Base-by-base conservation (phyloP, 2,888 invertebrate genomes). In the Bombyx huttoni region DNA sequence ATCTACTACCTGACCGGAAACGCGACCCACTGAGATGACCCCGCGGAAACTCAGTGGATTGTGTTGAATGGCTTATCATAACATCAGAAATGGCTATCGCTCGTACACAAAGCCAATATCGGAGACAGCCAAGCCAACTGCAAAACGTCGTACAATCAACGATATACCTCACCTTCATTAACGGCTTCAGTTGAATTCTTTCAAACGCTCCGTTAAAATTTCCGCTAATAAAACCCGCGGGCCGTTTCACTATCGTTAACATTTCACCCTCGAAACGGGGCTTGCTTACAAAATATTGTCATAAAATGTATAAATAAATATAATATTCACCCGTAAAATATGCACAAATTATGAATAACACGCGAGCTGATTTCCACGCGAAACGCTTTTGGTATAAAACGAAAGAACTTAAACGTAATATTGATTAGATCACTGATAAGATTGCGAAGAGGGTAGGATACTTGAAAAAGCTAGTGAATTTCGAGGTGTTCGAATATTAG, bases 281-380 rank as follows among this genome's bases (percentile, higher is more conserved):
- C 57, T 59, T 58, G 54, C 57, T 59, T 58, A 59, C 56, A 56
- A 63, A 63, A 58, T 63, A 59, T 63, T 56, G 56, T 64, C 62
- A 63, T 68, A 67, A 73, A 65, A 8, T 1, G 40, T 40, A 40
- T 40, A 40, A 40, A 24, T 24, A 24, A 63, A 67, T 63, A 61
- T 63, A 40, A 49, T 55, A 61, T 64, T 64, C 59, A 57, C 63
- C 60, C 66, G 67, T 72, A 70, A 76, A 74, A 74, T 75, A 75
- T 76, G 71, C 76, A 75, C 72, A 76, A 74, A 75, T 75, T 71
- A 67, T 70, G 61, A 67, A 65, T 64, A 65, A 58, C 75, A 75
- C 75, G 76, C 75, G 71, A 66, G 52, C 49, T 53, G 49, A 47
- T 40, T 55, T 65, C 62, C 70, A 73, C 69, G 68, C 65, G 61